Percentiles rank a stretch among this genome's conserved stretches.
Evolutionary conservation across 92 coral and sea anemone genomes (phyloP).

Genomic region (Scolanthus callimorphus): DNA sequence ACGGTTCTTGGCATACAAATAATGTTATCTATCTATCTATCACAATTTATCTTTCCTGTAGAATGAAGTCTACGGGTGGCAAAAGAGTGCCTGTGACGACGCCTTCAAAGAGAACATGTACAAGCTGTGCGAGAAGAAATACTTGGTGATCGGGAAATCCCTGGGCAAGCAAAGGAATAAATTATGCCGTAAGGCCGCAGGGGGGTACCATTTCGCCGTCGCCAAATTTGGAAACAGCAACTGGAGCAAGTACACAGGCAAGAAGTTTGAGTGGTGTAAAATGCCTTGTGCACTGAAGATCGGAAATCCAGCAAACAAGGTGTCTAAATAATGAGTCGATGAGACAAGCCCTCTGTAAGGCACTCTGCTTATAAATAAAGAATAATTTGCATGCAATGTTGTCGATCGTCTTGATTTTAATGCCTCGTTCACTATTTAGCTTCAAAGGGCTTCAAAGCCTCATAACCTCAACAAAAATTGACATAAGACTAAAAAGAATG

Average conservation of each 20-base stretch:
- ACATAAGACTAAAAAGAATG: no score
- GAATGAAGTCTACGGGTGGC: background rate
- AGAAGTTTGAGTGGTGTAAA: constrained; percentile 40
- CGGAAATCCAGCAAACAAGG: constrained; percentile 31
- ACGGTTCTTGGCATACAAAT: no score
- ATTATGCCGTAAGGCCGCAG: constrained; percentile 38
- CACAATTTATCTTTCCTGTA: no score
- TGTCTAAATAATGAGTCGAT: no score
- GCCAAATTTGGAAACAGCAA: constrained; percentile 31
- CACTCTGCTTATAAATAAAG: no score
- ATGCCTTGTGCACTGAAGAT: constrained; percentile 25
- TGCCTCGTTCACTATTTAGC: no score
- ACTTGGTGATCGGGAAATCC: constrained; percentile 1
- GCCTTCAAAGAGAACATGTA: constrained; percentile 3
- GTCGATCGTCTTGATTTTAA: no score
- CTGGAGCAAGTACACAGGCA: constrained; percentile 11
- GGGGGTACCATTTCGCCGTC: constrained; percentile 43
- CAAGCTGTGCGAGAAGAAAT: constrained; percentile 1
- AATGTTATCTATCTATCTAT: no score
- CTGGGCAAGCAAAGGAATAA: constrained; percentile 5
- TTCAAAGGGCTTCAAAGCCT: no score
- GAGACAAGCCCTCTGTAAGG: no score
- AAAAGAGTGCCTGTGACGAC: background rate
- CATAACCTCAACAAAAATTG: no score
- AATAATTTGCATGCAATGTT: no score